These are phyloP conservation scores for Megastigmus dorsalis DNA, from an alignment of 2,888 invertebrate species.

Conservation along the genomic window DNA sequence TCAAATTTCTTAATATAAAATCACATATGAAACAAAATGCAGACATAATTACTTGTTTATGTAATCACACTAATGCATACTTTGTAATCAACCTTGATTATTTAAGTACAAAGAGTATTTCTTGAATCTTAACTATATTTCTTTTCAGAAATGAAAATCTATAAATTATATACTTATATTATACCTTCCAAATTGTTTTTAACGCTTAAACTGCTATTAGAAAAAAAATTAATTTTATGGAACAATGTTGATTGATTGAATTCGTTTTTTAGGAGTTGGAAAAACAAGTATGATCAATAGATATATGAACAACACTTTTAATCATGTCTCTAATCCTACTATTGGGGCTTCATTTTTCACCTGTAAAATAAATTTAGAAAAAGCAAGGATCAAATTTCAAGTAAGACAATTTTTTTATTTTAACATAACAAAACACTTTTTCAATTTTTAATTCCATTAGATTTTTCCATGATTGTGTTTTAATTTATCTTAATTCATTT, in stretches of 20 bases:
- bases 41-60: too few relatives aligned
- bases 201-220: too few relatives aligned
- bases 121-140: not conserved
- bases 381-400: slow-evolving; percentile 85
- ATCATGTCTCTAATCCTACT: slow-evolving; percentile 86
- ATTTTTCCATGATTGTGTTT: too few relatives aligned
- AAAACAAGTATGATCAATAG: slow-evolving; percentile 90
- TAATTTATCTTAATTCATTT: too few relatives aligned
- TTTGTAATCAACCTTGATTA: slow-evolving; percentile 23
- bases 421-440: not conserved
- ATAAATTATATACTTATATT: too few relatives aligned
- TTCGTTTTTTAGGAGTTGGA: slow-evolving; percentile 84
- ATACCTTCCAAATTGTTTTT: too few relatives aligned
- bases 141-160: not conserved
- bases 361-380: slow-evolving; percentile 85
- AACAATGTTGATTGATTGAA: not conserved
- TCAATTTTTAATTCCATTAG: not conserved
- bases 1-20: too few relatives aligned
- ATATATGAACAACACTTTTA: slow-evolving; percentile 87
- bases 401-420: slow-evolving; percentile 73
- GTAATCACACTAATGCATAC: slow-evolving; percentile 20
- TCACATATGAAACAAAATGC: too few relatives aligned
- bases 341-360: slow-evolving; percentile 94
- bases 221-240: not conserved
- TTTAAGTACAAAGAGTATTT: slow-evolving; percentile 15